phyloP scores from a whole-genome alignment of 2,113 vertebrate species.

The Pithys albifrons region DNA sequence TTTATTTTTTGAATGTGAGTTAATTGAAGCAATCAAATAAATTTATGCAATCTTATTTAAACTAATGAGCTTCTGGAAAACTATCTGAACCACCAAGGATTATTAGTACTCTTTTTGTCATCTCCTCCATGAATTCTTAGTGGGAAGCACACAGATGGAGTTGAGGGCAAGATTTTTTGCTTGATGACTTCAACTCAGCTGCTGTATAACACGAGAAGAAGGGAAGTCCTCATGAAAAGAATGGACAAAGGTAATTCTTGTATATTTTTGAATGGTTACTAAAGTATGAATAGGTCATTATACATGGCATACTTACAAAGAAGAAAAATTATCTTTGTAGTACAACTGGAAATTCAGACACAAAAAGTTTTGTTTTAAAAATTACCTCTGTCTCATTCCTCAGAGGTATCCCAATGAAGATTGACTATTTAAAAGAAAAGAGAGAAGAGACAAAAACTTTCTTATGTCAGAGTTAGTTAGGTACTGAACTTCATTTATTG shows the following conservation, averaged over 20 bases:
- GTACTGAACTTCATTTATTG: background rate
- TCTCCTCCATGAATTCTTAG: rapidly evolving
- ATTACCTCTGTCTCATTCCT: background rate
- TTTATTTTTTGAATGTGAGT: background rate
- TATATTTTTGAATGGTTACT: background rate
- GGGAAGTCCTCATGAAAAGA: background rate
- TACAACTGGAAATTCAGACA: background rate
- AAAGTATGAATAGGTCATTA: background rate
- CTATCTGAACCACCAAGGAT: background rate
- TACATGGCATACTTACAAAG: background rate
- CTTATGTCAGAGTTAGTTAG: background rate
- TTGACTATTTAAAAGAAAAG: background rate
- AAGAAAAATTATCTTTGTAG: background rate
- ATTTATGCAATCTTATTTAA: background rate
- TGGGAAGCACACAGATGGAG: background rate
- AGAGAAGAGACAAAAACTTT: background rate
- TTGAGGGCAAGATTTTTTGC: background rate
- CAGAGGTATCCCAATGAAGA: background rate
- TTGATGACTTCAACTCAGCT: background rate
- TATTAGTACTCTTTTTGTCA: background rate
- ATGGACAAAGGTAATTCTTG: background rate
- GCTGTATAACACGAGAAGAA: background rate
- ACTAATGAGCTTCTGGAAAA: background rate
- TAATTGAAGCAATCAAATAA: background rate
- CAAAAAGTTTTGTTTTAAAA: background rate